phyloP scores from a whole-genome alignment of 2,797 vertebrate genomes.

The Gouania willdenowi region DNA sequence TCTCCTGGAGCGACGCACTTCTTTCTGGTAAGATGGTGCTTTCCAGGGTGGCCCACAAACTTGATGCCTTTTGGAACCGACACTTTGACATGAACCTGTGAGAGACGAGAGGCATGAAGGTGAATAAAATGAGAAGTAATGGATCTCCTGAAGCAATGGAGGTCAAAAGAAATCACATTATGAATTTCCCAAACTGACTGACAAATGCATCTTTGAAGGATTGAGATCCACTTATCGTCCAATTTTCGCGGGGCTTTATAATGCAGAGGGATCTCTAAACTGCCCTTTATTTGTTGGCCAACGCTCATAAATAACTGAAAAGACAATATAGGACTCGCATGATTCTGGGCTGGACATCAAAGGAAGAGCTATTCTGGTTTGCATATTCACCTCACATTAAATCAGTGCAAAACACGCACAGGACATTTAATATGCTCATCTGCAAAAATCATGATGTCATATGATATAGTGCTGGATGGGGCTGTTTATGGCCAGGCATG shows the following conservation, averaged over 20 bases:
- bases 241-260: conserved; percentile 56
- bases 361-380: conserved; percentile 50
- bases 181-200: conserved; percentile 73
- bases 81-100: conserved; percentile 87
- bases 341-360: conserved; percentile 64
- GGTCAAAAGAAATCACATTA: conserved; percentile 64
- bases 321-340: conserved; percentile 70
- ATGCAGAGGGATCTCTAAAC: conserved; percentile 54
- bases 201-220: conserved; percentile 67
- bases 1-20: conserved; percentile 84
- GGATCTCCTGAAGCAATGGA: conserved; percentile 46
- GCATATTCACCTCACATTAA: conserved; percentile 61
- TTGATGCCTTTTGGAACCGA: conserved; percentile 87
- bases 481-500: conserved; percentile 47
- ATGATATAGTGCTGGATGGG: conserved; percentile 51
- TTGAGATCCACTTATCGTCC: conserved; percentile 60
- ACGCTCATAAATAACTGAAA: conserved; percentile 68
- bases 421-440: conserved; percentile 60
- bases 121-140: conserved; percentile 19
- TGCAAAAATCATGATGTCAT: conserved; percentile 69
- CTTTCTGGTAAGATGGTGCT: conserved; percentile 87
- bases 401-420: conserved; percentile 58
- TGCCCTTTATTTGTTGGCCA: conserved; percentile 62
- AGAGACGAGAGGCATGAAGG: conserved; percentile 6
- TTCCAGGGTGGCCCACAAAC: conserved; percentile 89